Base-by-base conservation (phyloP, 2,888 invertebrate genomes). In the Cactoblastis cactorum region DNA sequence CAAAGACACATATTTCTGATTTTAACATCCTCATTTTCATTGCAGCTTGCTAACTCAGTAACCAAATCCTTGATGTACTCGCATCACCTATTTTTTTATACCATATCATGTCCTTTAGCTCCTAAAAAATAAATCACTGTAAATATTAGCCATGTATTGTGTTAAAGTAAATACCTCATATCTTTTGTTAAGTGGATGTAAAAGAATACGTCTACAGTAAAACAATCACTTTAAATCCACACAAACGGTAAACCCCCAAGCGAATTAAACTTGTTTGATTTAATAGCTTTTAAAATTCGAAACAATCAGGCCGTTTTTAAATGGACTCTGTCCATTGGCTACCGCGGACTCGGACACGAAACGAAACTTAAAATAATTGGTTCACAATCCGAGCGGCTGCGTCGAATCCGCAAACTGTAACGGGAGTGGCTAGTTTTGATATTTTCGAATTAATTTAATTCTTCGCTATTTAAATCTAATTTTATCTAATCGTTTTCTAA, bases 301-400 rank as follows among this genome's bases (percentile, higher is more conserved):
- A 62, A 50, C 64, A 62, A 49, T 33, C 62, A 67, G 66, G 77
- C 77, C 71, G 77, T 81, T 43, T 43, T 43, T 43, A 28, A 84
- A 83, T 80, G 81, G 82, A 77, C 76, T 75, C 71, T 78, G 83
- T 80, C 77, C 77, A 73, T 19, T 14, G 47, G 45, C 9, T 79
- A 83, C 85, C 85, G 82, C 86, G 79, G 76, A 82, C 78, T 75
- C 77, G 78, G 77, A 88, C 88, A 87, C 80, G 85, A 77, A 86
- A 87, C 84, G 74, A 88, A 89, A 89, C 88, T 88, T 87, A 85
- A 87, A 89, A 87, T 89, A 87, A 89, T 89, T 89, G 87, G 77
- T 80, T 66, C 75, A 74, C 71, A 77, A 9, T 37, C 17, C 37
- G 76, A 79, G 80, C 81, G 74, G 73, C 76, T 65, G 71, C 61